phyloP scores from a whole-genome alignment of 2,797 vertebrate genomes.

The Artibeus jamaicensis region DNA sequence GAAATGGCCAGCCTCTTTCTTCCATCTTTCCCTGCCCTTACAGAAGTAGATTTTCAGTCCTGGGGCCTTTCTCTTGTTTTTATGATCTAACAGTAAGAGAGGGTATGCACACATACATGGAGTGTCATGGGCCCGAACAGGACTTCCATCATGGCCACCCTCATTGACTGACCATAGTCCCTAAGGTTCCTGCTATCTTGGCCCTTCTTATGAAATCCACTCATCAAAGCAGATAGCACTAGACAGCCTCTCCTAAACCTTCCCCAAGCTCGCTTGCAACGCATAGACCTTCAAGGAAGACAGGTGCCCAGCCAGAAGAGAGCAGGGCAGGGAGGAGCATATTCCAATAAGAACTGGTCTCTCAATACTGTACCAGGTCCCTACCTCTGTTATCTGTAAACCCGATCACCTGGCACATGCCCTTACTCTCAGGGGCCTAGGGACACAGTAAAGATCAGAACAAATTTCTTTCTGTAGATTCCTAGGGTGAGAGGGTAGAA shows the following conservation, averaged over 20 bases:
- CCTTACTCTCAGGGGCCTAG: neutral
- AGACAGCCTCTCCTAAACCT: neutral
- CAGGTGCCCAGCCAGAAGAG: neutral
- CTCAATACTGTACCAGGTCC: too few relatives aligned
- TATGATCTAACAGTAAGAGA: neutral
- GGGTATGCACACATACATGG: neutral
- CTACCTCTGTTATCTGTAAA: neutral
- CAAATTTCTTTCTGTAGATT: neutral
- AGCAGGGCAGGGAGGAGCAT: neutral
- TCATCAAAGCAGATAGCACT: neutral
- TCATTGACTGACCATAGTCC: neutral
- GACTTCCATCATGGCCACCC: neutral
- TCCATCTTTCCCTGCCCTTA: neutral
- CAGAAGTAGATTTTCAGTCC: too few relatives aligned
- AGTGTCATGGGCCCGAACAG: neutral
- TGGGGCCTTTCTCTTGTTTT: neutral
- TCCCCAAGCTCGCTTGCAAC: neutral
- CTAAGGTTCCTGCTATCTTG: neutral
- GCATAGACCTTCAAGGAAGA: neutral
- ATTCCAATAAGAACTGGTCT: neutral
- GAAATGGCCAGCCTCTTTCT: neutral
- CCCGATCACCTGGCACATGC: neutral
- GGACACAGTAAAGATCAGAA: too few relatives aligned
- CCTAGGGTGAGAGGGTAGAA: accelerated
- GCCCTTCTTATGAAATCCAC: neutral